phyloP scores from a whole-genome alignment of 2,797 vertebrate genomes.

The Vireo griseus region DNA sequence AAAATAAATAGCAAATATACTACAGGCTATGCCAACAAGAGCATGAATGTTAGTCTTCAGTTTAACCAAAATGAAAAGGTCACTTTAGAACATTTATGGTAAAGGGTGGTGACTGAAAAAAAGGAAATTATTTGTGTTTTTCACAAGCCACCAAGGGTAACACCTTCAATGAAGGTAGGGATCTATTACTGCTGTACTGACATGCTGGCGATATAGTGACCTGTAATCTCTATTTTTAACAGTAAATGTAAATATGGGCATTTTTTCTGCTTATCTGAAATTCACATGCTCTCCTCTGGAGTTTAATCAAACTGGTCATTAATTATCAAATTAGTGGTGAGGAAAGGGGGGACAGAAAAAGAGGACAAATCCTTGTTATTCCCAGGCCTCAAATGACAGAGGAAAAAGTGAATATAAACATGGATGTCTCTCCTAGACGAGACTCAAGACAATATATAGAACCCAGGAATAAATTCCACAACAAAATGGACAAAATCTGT shows the following conservation, averaged over 20 bases:
- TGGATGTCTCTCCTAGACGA: not conserved
- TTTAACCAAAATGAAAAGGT: not conserved
- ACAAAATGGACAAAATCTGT: not conserved
- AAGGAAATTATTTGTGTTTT: not conserved
- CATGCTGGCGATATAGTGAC: not conserved
- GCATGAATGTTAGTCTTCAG: not conserved
- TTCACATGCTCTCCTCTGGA: not conserved
- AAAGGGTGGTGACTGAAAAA: not conserved
- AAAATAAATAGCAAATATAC: not conserved
- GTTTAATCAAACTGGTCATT: not conserved
- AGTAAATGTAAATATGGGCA: not conserved
- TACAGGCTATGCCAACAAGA: not conserved
- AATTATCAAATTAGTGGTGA: not conserved
- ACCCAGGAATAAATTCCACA: not conserved
- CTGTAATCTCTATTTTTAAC: not conserved
- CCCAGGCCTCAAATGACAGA: not conserved
- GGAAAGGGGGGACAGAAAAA: not conserved
- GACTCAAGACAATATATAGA: not conserved
- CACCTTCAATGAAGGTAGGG: not conserved
- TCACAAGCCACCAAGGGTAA: not conserved
- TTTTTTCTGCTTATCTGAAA: not conserved
- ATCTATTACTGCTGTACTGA: not conserved
- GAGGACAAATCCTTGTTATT: not conserved
- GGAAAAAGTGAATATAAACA: not conserved
- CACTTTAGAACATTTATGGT: not conserved